Evolutionary conservation across 2,797 vertebrate genomes (phyloP).

Genomic region (Decapterus maruadsi): DNA sequence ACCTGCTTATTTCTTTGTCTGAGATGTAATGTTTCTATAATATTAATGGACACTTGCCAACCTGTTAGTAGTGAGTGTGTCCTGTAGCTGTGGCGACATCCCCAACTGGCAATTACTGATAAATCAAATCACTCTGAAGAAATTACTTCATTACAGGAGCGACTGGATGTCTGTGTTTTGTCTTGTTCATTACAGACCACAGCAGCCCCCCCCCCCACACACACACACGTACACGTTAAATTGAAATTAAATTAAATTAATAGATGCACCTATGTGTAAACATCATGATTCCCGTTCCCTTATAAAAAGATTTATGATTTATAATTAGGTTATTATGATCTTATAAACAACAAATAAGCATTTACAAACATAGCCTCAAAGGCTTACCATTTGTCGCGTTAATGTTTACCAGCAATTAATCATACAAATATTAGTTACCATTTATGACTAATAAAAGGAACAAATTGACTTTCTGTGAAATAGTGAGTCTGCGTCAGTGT

Average conservation of each 20-base stretch:
- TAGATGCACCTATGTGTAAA: no score
- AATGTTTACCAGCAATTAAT: no score
- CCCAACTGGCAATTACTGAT: background rate
- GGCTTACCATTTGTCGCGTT: no score
- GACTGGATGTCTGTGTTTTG: background rate
- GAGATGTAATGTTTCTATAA: background rate
- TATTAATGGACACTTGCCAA: conserved; percentile 4
- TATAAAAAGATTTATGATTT: no score
- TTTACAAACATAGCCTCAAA: no score
- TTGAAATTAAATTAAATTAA: conserved; percentile 24
- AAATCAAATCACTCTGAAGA: conserved; percentile 26
- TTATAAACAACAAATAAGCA: no score
- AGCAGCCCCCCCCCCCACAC: background rate
- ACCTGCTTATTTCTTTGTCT: background rate
- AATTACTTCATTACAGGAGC: conserved; percentile 21
- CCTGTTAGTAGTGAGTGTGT: background rate
- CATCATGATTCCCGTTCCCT: no score
- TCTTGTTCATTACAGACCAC: conserved; percentile 13
- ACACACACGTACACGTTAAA: background rate
- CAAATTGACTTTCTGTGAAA: no score
- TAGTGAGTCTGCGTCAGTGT: no score
- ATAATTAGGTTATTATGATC: no score
- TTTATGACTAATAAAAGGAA: no score
- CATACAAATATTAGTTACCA: no score
- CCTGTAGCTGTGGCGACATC: background rate